Evolutionary conservation across 2,113 vertebrate species (phyloP).

Genomic region (Calidris pugnax): DNA sequence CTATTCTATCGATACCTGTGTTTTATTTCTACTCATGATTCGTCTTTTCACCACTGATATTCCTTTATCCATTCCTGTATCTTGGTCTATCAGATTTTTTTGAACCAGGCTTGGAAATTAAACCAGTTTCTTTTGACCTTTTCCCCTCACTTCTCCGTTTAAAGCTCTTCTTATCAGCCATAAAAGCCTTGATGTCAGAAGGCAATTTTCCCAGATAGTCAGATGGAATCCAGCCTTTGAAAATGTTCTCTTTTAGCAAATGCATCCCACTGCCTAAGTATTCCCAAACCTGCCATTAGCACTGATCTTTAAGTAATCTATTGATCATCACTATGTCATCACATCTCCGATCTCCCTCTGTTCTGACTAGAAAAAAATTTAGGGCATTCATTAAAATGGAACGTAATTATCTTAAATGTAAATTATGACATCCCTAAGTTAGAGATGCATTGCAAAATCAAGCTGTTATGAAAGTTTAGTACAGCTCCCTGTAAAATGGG

Average conservation of each 20-base stretch:
- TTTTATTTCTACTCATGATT: background rate
- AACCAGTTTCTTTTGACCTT: background rate
- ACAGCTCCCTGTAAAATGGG: background rate
- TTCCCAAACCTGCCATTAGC: conserved; percentile 1
- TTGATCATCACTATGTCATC: background rate
- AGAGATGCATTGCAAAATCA: background rate
- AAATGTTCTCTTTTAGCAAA: background rate
- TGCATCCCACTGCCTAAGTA: background rate
- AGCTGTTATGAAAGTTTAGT: background rate
- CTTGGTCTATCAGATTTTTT: background rate
- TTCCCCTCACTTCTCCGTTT: background rate
- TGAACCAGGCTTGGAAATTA: background rate
- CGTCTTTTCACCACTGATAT: background rate
- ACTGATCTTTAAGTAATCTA: background rate
- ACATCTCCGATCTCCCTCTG: background rate
- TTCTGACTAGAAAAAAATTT: background rate
- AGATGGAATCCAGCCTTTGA: conserved; percentile 1
- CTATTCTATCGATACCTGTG: background rate
- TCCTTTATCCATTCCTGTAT: background rate
- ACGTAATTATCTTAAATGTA: background rate
- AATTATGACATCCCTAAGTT: background rate
- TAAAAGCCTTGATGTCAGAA: background rate
- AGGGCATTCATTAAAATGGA: background rate
- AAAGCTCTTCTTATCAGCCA: background rate
- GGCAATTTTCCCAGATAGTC: background rate